phyloP scores from a whole-genome alignment of 2,113 vertebrate genomes.

The Scophthalmus maximus region DNA sequence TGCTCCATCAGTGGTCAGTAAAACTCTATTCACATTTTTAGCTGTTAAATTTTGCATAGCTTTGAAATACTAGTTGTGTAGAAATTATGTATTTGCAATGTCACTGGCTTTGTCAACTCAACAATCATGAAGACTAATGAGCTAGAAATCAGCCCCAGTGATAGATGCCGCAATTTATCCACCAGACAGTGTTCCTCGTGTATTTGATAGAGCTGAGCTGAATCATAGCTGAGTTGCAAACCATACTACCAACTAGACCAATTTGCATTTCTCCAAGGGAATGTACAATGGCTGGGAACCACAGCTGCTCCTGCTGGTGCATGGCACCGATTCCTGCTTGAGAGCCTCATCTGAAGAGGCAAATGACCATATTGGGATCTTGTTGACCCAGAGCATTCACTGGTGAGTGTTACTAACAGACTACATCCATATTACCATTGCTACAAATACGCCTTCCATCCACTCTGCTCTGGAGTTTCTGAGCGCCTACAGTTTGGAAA shows the following conservation, averaged over 20 bases:
- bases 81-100: neutral
- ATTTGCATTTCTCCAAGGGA: neutral
- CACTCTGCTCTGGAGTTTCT: too few species aligned
- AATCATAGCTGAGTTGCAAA: constrained; percentile 3
- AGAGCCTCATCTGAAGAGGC: neutral
- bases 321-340: too few species aligned
- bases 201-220: neutral
- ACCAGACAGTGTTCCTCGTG: neutral
- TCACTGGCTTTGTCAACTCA: constrained; percentile 1
- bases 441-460: too few species aligned
- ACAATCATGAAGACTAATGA: constrained; percentile 12
- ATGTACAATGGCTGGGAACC: neutral
- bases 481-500: too few species aligned
- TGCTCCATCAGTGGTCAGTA: neutral
- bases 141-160: constrained; percentile 13
- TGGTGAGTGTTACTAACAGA: too few species aligned
- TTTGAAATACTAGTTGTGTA: neutral
- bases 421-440: too few species aligned
- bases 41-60: neutral
- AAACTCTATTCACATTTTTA: neutral
- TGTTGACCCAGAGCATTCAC: too few species aligned
- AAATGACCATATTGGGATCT: neutral
- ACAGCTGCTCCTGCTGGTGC: too few species aligned
- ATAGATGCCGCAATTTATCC: constrained; percentile 22
- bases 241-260: neutral